phyloP scores from a whole-genome alignment of 1,140 invertebrate species.

The Achroia grisella region DNA sequence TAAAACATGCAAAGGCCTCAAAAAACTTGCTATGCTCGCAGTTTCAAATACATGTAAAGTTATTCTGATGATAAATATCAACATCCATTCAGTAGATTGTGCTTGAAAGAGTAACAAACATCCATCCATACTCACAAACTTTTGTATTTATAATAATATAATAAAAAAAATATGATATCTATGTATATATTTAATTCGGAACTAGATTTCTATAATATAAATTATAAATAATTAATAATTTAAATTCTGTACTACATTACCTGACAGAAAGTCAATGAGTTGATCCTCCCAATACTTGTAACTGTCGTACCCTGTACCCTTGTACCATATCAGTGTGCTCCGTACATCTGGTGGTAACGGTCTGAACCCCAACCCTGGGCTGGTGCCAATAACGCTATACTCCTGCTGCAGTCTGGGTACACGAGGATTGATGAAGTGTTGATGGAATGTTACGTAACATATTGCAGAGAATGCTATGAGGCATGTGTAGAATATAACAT shows the following conservation, averaged over 20 bases:
- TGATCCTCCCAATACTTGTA: slow-evolving; percentile 86
- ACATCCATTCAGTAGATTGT: no score
- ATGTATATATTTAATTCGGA: no score
- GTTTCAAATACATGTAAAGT: no score
- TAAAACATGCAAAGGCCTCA: no score
- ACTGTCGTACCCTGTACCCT: slow-evolving; percentile 81
- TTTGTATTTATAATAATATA: no score
- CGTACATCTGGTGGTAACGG: slow-evolving; percentile 89
- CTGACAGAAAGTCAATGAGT: slow-evolving; percentile 82
- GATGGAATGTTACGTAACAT: slow-evolving; percentile 86
- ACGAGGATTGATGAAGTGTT: slow-evolving; percentile 77
- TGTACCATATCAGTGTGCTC: slow-evolving; percentile 95
- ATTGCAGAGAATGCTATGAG: slow-evolving; percentile 86
- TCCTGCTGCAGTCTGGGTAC: slow-evolving; percentile 81
- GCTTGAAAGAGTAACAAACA: no score
- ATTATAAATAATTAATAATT: neutral
- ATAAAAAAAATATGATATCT: no score
- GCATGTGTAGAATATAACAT: slow-evolving; percentile 87
- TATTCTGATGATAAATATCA: no score
- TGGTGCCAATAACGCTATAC: slow-evolving; percentile 79
- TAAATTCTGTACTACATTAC: slow-evolving; percentile 61
- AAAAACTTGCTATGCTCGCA: no score
- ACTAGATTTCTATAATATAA: no score
- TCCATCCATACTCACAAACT: no score
- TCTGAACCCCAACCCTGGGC: slow-evolving; percentile 92